Percentiles rank a stretch among this genome's conserved stretches.
Evolutionary conservation across 2,113 vertebrate genomes (phyloP).

Genomic region (Calyptommatus sinebrachiatus): DNA sequence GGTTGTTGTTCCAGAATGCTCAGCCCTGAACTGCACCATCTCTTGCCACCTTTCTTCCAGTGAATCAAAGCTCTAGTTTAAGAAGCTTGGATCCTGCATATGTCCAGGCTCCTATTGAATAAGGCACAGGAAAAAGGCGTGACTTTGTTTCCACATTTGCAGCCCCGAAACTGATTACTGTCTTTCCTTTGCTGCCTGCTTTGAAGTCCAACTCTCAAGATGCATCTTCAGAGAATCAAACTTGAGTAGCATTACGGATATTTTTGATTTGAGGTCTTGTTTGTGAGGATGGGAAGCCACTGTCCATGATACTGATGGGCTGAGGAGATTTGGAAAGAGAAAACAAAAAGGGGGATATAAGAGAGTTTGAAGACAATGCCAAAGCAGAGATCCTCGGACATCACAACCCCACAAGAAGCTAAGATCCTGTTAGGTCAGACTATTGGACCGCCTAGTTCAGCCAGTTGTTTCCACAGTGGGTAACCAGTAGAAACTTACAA

Average conservation of each 20-base stretch:
- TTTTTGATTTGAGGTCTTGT: background rate
- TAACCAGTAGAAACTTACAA: no score
- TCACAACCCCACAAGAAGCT: no score
- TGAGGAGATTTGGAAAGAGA: background rate
- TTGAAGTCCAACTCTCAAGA: background rate
- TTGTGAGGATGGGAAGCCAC: background rate
- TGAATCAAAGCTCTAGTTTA: background rate
- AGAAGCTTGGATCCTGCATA: no score
- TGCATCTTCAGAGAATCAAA: background rate
- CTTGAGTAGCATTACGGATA: conserved; percentile 16
- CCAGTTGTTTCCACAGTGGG: no score
- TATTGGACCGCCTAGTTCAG: no score
- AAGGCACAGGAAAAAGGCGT: no score
- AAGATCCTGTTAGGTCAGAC: no score
- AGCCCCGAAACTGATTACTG: background rate
- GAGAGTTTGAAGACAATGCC: background rate
- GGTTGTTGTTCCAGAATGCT: background rate
- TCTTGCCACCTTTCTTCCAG: background rate
- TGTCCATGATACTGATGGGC: background rate
- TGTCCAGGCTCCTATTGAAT: background rate
- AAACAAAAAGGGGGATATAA: background rate
- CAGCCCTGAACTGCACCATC: background rate
- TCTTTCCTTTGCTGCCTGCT: background rate
- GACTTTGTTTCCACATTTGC: background rate
- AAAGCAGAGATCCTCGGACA: background rate